Conservation (phyloP, 53 echinoderm and acorn worm species). For the Paelopatides confundens region DNA sequence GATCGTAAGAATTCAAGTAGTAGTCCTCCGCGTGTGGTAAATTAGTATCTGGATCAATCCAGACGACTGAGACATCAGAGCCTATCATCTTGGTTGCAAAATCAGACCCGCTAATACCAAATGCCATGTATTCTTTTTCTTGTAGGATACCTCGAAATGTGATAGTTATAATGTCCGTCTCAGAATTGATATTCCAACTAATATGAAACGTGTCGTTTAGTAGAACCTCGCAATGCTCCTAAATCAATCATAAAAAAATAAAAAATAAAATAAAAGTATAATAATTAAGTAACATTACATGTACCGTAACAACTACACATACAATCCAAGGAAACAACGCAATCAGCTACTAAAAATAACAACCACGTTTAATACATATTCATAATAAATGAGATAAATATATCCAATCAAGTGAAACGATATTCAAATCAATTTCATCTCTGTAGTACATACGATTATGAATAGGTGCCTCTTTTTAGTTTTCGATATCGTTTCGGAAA, state of each 20-base stretch:
- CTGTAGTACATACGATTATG: too few species aligned
- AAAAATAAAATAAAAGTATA: background rate
- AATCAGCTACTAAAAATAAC: too few species aligned
- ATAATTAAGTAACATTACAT: background rate
- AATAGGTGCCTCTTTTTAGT: too few species aligned
- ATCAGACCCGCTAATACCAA: slow-evolving; percentile 84
- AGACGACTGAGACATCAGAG: slow-evolving; percentile 84
- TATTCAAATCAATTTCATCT: too few species aligned
- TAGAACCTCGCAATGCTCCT: slow-evolving; percentile 76
- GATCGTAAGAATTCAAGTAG: slow-evolving; percentile 64
- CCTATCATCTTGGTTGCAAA: slow-evolving; percentile 74
- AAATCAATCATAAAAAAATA: background rate
- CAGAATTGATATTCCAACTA: slow-evolving; percentile 62
- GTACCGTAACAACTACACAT: too few species aligned
- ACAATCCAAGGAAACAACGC: too few species aligned
- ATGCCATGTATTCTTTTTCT: slow-evolving; percentile 70
- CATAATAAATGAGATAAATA: too few species aligned
- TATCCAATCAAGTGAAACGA: too few species aligned
- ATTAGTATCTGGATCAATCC: slow-evolving; percentile 51
- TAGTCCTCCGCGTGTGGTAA: slow-evolving; percentile 74
- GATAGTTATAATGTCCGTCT: slow-evolving; percentile 57
- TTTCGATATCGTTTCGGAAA: too few species aligned
- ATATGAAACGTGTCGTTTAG: slow-evolving; percentile 75
- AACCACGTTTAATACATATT: too few species aligned
- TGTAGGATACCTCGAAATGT: slow-evolving; percentile 59